Conservation (phyloP, 2,888 invertebrate species). For the Lymantria dispar region DNA sequence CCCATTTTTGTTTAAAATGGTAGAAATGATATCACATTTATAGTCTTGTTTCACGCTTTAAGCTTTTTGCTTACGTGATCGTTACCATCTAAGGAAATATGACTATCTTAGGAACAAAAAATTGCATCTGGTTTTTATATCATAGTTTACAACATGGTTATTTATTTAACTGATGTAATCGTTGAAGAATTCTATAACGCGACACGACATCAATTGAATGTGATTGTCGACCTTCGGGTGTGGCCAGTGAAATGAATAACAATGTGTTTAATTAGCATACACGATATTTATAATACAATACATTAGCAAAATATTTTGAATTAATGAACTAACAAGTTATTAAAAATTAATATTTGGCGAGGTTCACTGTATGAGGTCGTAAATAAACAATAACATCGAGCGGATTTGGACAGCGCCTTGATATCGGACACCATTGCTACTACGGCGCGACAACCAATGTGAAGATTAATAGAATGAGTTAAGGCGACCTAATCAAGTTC, state of each 20-base stretch:
- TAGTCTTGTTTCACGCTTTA: constrained; percentile 6
- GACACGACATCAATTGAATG: constrained; percentile 49
- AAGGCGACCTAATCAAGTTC: too few relatives aligned
- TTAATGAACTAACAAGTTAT: too few relatives aligned
- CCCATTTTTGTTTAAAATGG: too few relatives aligned
- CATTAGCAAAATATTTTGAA: not conserved
- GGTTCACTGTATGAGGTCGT: too few relatives aligned
- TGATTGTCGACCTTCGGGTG: constrained; percentile 56
- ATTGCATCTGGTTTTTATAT: constrained; percentile 12
- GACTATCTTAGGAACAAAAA: constrained; percentile 8
- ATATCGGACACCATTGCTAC: too few relatives aligned
- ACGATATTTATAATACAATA: constrained; percentile 22
- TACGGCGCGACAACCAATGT: too few relatives aligned
- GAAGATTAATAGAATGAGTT: too few relatives aligned
- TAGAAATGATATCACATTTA: too few relatives aligned
- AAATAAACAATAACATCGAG: too few relatives aligned
- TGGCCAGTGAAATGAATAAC: constrained; percentile 32
- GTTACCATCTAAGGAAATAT: constrained; percentile 8
- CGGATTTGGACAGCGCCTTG: too few relatives aligned
- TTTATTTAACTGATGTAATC: constrained; percentile 47
- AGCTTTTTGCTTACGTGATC: constrained; percentile 10
- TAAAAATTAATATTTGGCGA: too few relatives aligned
- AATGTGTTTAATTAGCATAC: constrained; percentile 22
- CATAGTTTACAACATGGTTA: constrained; percentile 3
- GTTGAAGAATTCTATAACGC: constrained; percentile 52